Percentiles rank a stretch among this genome's conserved stretches.
Evolutionary conservation across 2,797 vertebrate genomes (phyloP).

Genomic region (Hemitrygon akajei): DNA sequence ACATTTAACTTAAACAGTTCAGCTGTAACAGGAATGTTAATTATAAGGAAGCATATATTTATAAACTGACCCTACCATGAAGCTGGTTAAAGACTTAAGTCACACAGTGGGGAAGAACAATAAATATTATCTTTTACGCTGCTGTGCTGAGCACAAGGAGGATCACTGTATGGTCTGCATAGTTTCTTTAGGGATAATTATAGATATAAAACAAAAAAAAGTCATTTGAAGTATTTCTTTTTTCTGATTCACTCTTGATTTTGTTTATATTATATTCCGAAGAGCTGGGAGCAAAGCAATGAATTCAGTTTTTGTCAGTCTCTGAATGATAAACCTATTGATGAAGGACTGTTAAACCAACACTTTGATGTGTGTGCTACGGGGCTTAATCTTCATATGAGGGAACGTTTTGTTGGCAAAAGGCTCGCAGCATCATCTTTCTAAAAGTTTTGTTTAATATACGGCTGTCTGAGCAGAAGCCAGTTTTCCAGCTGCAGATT

Average conservation of each 20-base stretch:
- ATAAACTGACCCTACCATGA: not conserved
- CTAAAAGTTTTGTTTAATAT: conserved; percentile 42
- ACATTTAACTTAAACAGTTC: not conserved
- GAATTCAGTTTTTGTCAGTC: not conserved
- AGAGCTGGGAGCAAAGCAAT: not conserved
- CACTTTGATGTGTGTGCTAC: not conserved
- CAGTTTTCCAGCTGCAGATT: conserved; percentile 41
- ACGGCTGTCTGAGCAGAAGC: conserved; percentile 35
- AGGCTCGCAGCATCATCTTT: conserved; percentile 42
- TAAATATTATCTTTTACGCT: not conserved
- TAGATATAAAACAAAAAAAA: not conserved
- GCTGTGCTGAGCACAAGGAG: not conserved
- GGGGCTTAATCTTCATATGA: conserved; percentile 42
- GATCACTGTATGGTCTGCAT: not conserved
- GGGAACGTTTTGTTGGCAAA: conserved; percentile 40
- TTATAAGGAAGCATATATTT: not conserved
- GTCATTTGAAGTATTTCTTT: not conserved
- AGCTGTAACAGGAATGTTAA: not conserved
- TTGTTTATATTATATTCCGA: not conserved
- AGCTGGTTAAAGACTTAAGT: not conserved
- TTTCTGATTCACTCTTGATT: not conserved
- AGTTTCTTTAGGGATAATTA: not conserved
- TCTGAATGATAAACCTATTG: not conserved
- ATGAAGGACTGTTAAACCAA: not conserved
- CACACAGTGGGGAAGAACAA: not conserved